phyloP scores from a whole-genome alignment of 2,797 vertebrate species.

The Rhadinocentrus ornatus region DNA sequence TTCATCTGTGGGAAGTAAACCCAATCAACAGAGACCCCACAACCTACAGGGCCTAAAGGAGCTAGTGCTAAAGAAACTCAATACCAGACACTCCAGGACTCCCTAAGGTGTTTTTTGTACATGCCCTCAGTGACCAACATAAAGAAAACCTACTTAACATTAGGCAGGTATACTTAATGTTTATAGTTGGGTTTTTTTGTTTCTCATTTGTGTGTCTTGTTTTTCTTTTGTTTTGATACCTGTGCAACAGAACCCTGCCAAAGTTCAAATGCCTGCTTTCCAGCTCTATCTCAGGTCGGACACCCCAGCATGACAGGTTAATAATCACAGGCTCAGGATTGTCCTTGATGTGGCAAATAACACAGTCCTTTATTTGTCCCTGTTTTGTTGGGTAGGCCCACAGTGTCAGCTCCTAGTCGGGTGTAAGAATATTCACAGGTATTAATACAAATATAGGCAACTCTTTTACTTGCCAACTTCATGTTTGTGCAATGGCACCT shows the following conservation, averaged over 20 bases:
- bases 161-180: background rate
- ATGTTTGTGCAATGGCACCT: constrained; percentile 73
- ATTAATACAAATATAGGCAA: background rate
- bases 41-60: too few species aligned
- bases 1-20: background rate
- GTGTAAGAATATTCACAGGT: constrained; percentile 2
- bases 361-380: constrained; percentile 83
- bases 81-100: background rate
- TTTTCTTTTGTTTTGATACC: constrained; percentile 71
- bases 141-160: background rate
- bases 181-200: background rate
- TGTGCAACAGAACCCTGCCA: constrained; percentile 85
- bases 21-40: too few species aligned
- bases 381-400: constrained; percentile 89
- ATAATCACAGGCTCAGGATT: constrained; percentile 86
- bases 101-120: background rate
- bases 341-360: constrained; percentile 87
- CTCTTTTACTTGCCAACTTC: background rate
- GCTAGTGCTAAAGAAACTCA: background rate
- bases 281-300: constrained; percentile 86
- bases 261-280: constrained; percentile 86
- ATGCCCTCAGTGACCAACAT: background rate
- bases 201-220: too few species aligned
- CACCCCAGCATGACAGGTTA: constrained; percentile 86
- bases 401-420: constrained; percentile 82